phyloP scores from a whole-genome alignment of 2,797 vertebrate species.

The Hippopotamyrus pictus region DNA sequence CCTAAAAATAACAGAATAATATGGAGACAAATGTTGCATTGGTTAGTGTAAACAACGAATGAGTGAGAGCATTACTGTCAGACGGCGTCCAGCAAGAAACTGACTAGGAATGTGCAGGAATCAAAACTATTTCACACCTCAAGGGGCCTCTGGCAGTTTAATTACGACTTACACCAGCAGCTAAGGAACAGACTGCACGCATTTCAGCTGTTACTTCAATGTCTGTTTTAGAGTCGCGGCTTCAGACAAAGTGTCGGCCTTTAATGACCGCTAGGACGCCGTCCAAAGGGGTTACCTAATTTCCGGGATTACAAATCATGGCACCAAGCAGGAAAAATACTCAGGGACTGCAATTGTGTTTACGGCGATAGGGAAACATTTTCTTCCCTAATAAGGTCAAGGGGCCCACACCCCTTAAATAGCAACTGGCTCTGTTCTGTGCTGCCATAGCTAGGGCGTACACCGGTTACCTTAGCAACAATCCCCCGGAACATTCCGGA shows the following conservation, averaged over 20 bases:
- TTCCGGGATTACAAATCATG: neutral
- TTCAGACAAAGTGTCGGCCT: neutral
- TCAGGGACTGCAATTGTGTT: neutral
- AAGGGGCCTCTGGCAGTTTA: neutral
- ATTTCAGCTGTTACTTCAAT: neutral
- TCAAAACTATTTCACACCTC: neutral
- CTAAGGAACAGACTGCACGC: neutral
- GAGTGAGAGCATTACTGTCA: neutral
- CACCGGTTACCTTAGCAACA: slow-evolving; percentile 22
- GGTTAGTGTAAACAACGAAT: neutral
- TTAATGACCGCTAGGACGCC: neutral
- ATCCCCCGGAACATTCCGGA: slow-evolving; percentile 3
- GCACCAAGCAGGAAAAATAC: neutral
- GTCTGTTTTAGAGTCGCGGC: neutral
- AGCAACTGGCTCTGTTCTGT: slow-evolving; percentile 4
- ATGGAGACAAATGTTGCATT: neutral
- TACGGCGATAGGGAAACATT: neutral
- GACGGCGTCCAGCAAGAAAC: neutral
- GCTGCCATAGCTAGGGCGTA: neutral
- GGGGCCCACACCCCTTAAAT: slow-evolving; percentile 20
- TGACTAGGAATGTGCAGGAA: neutral
- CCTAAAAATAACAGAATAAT: neutral
- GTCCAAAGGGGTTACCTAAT: neutral
- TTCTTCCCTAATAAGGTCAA: slow-evolving; percentile 15
- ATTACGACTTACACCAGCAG: neutral